phyloP scores from a whole-genome alignment of 2,797 vertebrate genomes.

The Sebastes steindachneri region DNA sequence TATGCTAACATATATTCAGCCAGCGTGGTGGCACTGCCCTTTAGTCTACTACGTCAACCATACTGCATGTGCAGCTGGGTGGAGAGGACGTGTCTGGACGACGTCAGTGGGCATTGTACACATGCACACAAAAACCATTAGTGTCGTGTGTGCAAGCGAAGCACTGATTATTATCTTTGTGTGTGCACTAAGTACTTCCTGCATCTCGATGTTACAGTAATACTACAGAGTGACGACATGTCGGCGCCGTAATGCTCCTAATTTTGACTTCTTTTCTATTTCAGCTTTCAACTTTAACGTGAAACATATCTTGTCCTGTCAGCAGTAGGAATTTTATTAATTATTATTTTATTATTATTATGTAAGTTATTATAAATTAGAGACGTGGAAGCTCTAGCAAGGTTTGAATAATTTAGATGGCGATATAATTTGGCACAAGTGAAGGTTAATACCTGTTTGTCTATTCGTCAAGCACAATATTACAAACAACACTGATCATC shows the following conservation, averaged over 20 bases:
- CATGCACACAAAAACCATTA: not conserved
- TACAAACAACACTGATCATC: not conserved
- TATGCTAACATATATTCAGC: not conserved
- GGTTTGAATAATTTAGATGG: not conserved
- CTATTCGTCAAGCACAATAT: not conserved
- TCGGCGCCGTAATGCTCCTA: not conserved
- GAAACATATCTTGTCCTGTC: not conserved
- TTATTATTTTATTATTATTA: not conserved
- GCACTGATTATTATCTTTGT: conserved; percentile 37
- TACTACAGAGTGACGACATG: not conserved
- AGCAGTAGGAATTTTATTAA: not conserved
- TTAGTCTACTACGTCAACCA: not conserved
- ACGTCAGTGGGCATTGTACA: not conserved
- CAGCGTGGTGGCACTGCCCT: not conserved
- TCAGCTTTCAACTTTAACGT: not conserved
- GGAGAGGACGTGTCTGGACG: not conserved
- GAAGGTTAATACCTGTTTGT: not conserved
- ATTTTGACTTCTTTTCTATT: not conserved
- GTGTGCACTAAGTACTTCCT: conserved; percentile 39
- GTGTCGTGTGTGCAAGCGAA: conserved; percentile 1
- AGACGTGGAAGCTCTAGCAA: not conserved
- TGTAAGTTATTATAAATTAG: not conserved
- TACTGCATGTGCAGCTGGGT: not conserved
- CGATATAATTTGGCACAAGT: not conserved
- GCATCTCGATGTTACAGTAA: conserved; percentile 18